Evolutionary conservation across 2,888 invertebrate genomes (phyloP).

Genomic region (Helleia helle): DNA sequence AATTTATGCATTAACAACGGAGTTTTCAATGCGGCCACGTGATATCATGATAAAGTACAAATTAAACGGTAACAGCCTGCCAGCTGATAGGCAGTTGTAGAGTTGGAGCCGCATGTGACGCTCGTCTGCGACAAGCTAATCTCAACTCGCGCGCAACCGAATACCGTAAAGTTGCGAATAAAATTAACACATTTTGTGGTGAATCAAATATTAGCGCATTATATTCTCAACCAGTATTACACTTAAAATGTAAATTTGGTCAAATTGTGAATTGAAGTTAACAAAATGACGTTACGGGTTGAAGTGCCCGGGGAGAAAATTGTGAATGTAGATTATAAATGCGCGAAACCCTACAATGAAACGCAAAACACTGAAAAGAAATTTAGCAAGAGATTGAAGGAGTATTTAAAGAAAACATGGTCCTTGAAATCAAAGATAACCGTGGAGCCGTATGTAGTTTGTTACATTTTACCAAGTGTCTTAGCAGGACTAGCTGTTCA

Average conservation of each 20-base stretch:
- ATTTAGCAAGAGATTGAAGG: conserved; percentile 48
- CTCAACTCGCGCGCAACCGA: conserved; percentile 38
- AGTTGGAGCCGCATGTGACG: conserved; percentile 38
- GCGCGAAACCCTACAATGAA: conserved; percentile 43
- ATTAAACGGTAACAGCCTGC: conserved; percentile 53
- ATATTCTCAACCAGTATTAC: conserved; percentile 7
- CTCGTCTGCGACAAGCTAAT: conserved; percentile 27
- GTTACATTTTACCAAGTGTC: conserved; percentile 78
- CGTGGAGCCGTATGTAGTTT: conserved; percentile 79
- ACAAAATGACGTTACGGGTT: conserved; percentile 67
- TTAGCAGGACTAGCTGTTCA: conserved; percentile 76
- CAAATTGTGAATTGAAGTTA: conserved; percentile 23
- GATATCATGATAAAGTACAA: conserved; percentile 62
- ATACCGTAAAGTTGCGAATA: conserved; percentile 25
- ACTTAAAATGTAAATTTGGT: conserved; percentile 16
- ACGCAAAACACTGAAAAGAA: conserved; percentile 44
- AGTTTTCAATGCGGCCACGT: conserved; percentile 41
- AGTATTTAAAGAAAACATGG: conserved; percentile 55
- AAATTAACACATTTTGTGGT: conserved; percentile 3
- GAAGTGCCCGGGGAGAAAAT: conserved; percentile 62
- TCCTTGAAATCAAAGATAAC: conserved; percentile 62
- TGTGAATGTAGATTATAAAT: conserved; percentile 53
- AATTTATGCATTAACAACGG: conserved; percentile 28
- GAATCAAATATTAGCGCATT: conserved; percentile 11
- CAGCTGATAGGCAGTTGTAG: conserved; percentile 59